These are phyloP conservation scores for Cephus cinctus DNA, from an alignment of 1,140 invertebrate genomes.

Conservation along the genomic window DNA sequence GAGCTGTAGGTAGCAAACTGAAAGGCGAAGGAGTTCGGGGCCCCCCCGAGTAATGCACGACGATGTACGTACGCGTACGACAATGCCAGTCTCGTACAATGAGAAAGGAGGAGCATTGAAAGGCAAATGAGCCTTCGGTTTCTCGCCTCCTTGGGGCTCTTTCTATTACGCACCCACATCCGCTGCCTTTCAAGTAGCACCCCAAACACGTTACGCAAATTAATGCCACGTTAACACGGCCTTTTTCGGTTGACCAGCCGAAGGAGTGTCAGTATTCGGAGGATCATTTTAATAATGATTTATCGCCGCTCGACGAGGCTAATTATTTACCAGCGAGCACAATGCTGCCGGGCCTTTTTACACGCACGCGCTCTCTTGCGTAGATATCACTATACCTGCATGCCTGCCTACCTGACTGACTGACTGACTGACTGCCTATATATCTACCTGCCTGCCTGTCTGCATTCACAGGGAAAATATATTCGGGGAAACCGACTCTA, in stretches of 20 bases:
- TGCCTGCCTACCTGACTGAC: too few species aligned
- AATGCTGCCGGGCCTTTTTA: too few species aligned
- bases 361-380: too few species aligned
- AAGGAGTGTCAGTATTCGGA: neutral
- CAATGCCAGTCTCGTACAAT: slow-evolving; percentile 20
- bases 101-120: slow-evolving; percentile 26
- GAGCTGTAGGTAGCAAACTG: too few species aligned
- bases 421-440: too few species aligned
- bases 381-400: too few species aligned
- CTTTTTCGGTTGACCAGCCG: neutral
- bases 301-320: neutral
- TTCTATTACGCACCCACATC: slow-evolving; percentile 27
- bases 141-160: slow-evolving; percentile 21
- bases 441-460: too few species aligned
- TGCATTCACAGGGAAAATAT: too few species aligned
- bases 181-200: slow-evolving; percentile 21
- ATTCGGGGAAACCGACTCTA: too few species aligned
- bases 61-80: too few species aligned
- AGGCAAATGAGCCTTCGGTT: slow-evolving; percentile 29
- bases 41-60: too few species aligned
- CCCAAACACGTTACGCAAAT: slow-evolving; percentile 31
- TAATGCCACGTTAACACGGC: slow-evolving; percentile 16
- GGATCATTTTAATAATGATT: neutral
- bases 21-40: too few species aligned
- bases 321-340: neutral